These are phyloP conservation scores for Anabacerthia variegaticeps DNA, from an alignment of 2,797 vertebrate species.

Conservation along the genomic window DNA sequence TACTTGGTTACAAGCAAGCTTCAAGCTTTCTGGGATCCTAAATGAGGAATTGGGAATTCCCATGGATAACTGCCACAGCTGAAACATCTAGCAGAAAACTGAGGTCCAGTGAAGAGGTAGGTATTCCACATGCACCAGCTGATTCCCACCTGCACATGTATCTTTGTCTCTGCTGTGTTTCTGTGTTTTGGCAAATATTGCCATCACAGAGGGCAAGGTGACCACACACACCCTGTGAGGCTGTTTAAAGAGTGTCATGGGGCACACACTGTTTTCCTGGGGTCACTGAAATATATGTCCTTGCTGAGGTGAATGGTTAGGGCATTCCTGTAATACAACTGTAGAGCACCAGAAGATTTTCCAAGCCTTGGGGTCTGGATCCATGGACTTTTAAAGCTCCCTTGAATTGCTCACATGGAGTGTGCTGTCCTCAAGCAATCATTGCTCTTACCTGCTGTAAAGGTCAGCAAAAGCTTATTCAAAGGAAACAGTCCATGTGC, in stretches of 20 bases:
- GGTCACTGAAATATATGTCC: background rate
- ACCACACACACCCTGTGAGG: background rate
- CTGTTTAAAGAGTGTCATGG: background rate
- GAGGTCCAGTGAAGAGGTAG: background rate
- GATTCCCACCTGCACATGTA: background rate
- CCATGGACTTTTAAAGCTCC: background rate
- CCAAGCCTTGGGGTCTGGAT: slow-evolving; percentile 34
- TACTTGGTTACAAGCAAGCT: background rate
- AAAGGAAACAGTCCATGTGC: background rate
- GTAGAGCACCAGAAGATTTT: slow-evolving; percentile 21
- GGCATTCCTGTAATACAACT: background rate
- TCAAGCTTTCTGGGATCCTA: background rate
- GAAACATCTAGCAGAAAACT: background rate
- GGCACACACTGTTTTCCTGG: background rate
- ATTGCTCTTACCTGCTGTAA: background rate
- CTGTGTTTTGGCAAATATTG: background rate
- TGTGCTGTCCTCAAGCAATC: background rate
- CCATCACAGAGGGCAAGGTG: background rate
- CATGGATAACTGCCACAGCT: background rate
- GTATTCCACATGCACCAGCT: background rate
- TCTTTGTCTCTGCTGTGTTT: background rate
- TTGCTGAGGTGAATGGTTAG: background rate
- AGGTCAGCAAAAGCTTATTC: slow-evolving; percentile 5
- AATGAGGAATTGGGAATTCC: background rate
- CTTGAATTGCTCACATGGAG: background rate